phyloP scores from a whole-genome alignment of 2,888 invertebrate species.

The Lasioglossum marginatum region DNA sequence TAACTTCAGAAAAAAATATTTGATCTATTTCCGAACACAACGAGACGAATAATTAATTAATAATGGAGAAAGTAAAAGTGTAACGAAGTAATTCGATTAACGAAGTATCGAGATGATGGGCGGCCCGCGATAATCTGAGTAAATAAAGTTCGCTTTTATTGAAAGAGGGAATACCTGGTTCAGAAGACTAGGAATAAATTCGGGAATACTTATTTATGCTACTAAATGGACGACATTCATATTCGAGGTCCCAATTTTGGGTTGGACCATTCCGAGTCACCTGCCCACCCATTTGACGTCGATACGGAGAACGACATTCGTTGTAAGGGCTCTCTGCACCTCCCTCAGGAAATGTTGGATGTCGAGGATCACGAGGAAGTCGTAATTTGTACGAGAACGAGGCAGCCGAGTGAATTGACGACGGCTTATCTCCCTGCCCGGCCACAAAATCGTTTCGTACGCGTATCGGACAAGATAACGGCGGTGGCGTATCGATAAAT shows the following conservation, averaged over 20 bases:
- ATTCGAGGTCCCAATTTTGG: constrained; percentile 52
- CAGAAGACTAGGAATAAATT: constrained; percentile 4
- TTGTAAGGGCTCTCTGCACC: constrained; percentile 50
- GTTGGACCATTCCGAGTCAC: constrained; percentile 59
- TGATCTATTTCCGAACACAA: not conserved
- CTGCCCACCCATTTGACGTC: constrained; percentile 65
- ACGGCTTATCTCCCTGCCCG: constrained; percentile 74
- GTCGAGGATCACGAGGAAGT: constrained; percentile 73
- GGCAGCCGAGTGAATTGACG: constrained; percentile 73
- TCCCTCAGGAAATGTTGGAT: constrained; percentile 69
- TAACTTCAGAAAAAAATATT: not conserved
- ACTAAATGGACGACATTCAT: constrained; percentile 33
- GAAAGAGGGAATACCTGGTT: not conserved
- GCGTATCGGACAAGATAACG: constrained; percentile 78
- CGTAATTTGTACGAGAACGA: constrained; percentile 73
- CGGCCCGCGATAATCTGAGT: not conserved
- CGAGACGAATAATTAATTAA: not conserved
- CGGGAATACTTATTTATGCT: constrained; percentile 32
- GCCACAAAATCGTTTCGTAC: constrained; percentile 72
- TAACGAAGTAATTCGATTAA: not conserved
- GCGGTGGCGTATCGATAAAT: constrained; percentile 77
- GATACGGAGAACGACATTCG: constrained; percentile 60
- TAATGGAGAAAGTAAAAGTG: not conserved
- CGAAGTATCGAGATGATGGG: not conserved
- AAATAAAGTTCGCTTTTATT: constrained; percentile 15